Evolutionary conservation across 2,888 invertebrate genomes (phyloP), one percentile per base, ranked within the genome.

Genomic region (Cataglyphis rosenhaueri): DNA sequence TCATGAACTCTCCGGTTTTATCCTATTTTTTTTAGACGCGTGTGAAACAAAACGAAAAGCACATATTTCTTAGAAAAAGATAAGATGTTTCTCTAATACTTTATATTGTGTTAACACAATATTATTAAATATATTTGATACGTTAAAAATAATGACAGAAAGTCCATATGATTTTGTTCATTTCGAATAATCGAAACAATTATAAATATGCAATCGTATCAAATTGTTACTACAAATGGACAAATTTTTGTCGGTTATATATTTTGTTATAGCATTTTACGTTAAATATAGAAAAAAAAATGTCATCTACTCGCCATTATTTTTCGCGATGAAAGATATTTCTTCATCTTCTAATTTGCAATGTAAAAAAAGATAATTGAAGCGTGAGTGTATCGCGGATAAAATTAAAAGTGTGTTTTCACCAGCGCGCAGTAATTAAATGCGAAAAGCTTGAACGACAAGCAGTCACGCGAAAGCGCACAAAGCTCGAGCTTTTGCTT

Each of bases 331-430:
- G 8, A 44, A 73, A 73, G 44, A 21, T 21, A 15, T 35, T 44
- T n/a, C 32, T 48, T 62, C 18, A 9, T 8, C 32, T 66, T 32
- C 48, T 48, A 48, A 21, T 44, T 10, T 48, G 3, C 44, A 21
- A 15, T n/a, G 25, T 15, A 62, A 44, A 29, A 41, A 41, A n/a
- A 38, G 3, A 4, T 74, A 32, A n/a, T 44, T 32, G 44, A 44
- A 48, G 18, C 35, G 18, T 52, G 12, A 18, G 25, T 52, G 8
- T 52, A 52, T n/a, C 21, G 8, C 10, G n/a, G 29, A n/a, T 75
- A 75, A 62, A 62, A 9, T 61, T 74, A 62, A 62, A 75, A 62
- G 32, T 62, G 74, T 35, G 62, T 62, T 75, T 75, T 75, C 74
- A 75, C 52, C 62, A 4, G 48, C 48, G 32, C 18, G 35, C 62